A percentile compares a stretch with the other conserved stretches of the same genome.
These are phyloP conservation scores for Syngnathus acus DNA, from an alignment of 2,797 vertebrate genomes.

Conservation along the genomic window DNA sequence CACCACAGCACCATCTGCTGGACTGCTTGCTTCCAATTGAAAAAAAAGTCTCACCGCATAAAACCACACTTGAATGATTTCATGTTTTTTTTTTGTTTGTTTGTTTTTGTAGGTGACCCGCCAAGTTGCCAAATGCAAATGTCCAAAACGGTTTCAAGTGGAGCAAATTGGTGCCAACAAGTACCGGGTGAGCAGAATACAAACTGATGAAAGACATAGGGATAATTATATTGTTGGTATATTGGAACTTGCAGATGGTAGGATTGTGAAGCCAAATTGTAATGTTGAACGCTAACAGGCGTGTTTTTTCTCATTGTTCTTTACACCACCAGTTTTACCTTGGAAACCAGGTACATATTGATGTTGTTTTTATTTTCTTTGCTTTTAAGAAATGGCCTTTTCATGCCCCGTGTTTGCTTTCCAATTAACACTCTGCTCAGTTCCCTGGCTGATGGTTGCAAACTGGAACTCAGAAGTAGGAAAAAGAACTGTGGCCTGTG, in stretches of 20 bases:
- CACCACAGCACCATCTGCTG: constrained; percentile 1
- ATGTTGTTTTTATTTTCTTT: constrained; percentile 49
- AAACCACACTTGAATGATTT: not conserved
- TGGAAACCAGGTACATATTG: constrained; percentile 98
- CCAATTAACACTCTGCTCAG: constrained; percentile 50
- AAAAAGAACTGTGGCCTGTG: constrained; percentile 12
- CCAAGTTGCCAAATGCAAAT: constrained; percentile 98
- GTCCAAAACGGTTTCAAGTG: constrained; percentile 98
- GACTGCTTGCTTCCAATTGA: not conserved
- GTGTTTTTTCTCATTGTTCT: constrained; percentile 74
- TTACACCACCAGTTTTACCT: constrained; percentile 97
- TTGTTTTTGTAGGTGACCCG: constrained; percentile 81
- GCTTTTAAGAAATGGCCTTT: constrained; percentile 40
- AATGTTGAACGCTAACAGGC: constrained; percentile 58
- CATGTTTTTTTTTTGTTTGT: not conserved
- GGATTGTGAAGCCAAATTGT: constrained; percentile 13
- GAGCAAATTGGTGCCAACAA: constrained; percentile 99
- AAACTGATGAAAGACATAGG: not conserved
- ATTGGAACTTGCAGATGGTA: constrained; percentile 7
- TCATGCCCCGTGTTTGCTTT: constrained; percentile 40
- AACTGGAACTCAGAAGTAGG: constrained; percentile 71
- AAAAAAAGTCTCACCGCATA: not conserved
- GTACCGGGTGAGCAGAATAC: constrained; percentile 82
- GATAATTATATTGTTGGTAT: not conserved
- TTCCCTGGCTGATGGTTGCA: constrained; percentile 45